Evolutionary conservation across 2,888 invertebrate species (phyloP).

Genomic region (Megalurothrips usitatus): DNA sequence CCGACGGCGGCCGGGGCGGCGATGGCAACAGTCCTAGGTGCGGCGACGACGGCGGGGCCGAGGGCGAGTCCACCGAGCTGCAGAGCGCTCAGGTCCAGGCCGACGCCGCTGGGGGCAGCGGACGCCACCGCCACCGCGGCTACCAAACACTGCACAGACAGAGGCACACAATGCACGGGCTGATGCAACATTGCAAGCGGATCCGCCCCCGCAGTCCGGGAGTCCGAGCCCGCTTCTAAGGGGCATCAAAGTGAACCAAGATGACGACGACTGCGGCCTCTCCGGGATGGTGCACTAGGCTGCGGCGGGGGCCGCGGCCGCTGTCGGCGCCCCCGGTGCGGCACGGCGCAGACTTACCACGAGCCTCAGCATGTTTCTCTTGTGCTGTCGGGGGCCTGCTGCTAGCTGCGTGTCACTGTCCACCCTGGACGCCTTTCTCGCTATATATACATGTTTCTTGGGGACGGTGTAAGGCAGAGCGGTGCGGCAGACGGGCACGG

Average conservation of each 20-base stretch:
- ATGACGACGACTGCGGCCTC: too few relatives aligned
- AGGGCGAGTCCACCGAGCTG: background rate
- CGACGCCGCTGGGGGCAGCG: background rate
- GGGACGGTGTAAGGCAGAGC: background rate
- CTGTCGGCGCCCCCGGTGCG: background rate
- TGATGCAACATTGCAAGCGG: too few relatives aligned
- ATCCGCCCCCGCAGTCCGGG: too few relatives aligned
- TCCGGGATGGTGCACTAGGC: too few relatives aligned
- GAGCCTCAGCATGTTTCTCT: background rate
- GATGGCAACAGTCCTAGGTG: background rate
- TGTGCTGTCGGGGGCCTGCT: background rate
- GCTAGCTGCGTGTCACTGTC: conserved; percentile 7
- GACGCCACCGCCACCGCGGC: background rate
- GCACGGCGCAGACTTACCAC: conserved; percentile 1
- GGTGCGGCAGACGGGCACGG: background rate
- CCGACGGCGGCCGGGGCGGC: background rate
- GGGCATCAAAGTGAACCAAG: too few relatives aligned
- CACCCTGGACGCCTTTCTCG: background rate
- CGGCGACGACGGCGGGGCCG: background rate
- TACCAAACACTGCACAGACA: background rate
- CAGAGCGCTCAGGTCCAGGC: background rate
- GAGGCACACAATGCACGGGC: background rate
- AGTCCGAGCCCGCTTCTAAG: too few relatives aligned
- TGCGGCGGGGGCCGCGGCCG: background rate
- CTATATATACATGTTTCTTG: background rate